A percentile compares a stretch with the other conserved stretches of the same genome.
Conservation (phyloP, 2,113 vertebrate genomes). For the Pteruthius melanotis region DNA sequence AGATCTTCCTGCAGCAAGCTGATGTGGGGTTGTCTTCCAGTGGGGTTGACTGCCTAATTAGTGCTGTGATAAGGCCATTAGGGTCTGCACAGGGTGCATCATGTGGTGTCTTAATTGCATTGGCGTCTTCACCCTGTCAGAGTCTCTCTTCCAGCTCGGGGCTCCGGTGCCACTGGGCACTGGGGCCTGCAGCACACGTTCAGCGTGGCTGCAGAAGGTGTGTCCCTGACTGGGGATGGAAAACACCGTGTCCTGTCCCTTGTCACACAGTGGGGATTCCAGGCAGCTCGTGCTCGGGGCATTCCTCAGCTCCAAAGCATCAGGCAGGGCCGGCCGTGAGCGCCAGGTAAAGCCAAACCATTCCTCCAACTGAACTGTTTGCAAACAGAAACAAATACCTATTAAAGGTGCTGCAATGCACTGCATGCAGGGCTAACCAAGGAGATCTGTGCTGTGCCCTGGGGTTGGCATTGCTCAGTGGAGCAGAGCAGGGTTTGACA, state of each 20-base stretch:
- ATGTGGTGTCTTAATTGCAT: neutral
- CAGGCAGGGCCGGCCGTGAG: neutral
- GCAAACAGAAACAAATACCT: neutral
- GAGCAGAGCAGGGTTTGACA: neutral
- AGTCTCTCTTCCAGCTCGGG: neutral
- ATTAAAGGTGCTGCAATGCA: neutral
- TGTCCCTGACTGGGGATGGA: neutral
- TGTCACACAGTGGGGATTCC: accelerated
- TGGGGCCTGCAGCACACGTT: neutral
- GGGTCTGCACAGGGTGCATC: neutral
- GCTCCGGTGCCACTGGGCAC: neutral
- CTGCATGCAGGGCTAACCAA: neutral
- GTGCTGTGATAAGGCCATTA: neutral
- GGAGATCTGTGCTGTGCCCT: neutral
- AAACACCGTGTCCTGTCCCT: neutral
- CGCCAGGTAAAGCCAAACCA: neutral
- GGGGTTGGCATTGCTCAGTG: no score
- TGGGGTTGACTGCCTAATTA: neutral
- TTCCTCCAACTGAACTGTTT: neutral
- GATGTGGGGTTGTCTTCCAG: neutral
- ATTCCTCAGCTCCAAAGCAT: neutral
- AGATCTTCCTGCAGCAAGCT: neutral
- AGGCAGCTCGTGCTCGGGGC: neutral
- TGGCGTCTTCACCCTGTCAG: neutral
- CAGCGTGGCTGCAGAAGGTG: neutral